Percentiles rank a stretch among this genome's conserved stretches.
Evolutionary conservation across 2,797 vertebrate genomes (phyloP).

Genomic region (Columba guinea): DNA sequence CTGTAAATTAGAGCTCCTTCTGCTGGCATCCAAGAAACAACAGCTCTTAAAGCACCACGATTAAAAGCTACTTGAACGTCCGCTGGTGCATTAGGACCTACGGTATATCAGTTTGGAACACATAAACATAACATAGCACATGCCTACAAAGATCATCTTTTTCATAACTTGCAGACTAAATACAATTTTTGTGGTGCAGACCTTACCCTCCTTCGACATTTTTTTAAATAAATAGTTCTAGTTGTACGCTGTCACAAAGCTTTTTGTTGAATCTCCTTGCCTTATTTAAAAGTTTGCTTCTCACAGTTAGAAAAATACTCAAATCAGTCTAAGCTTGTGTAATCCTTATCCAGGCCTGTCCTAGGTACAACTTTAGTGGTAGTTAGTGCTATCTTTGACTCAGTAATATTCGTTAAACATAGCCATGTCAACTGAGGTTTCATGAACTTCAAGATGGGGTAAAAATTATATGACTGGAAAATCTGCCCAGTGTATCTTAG

Average conservation of each 20-base stretch:
- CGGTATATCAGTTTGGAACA: slow-evolving; percentile 5
- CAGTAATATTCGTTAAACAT: not conserved
- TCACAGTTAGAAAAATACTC: not conserved
- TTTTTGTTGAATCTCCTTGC: not conserved
- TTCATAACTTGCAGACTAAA: not conserved
- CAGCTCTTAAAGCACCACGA: slow-evolving; percentile 48
- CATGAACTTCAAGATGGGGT: not conserved
- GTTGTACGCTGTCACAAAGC: not conserved
- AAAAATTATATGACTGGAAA: not conserved
- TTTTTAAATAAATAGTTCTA: not conserved
- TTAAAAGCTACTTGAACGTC: slow-evolving; percentile 74
- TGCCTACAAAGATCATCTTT: not conserved
- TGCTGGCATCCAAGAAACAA: slow-evolving; percentile 81
- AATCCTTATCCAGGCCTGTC: not conserved
- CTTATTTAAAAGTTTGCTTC: not conserved
- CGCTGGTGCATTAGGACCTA: slow-evolving; percentile 82
- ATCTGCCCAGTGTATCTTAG: not conserved
- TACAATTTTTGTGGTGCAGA: not conserved
- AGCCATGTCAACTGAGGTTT: not conserved
- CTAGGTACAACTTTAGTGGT: not conserved
- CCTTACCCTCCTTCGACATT: not conserved
- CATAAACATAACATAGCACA: not conserved
- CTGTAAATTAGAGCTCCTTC: slow-evolving; percentile 78
- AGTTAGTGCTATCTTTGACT: not conserved
- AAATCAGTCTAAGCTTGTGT: not conserved